A percentile compares a stretch with the other conserved stretches of the same genome.
Evolutionary conservation across 1,140 invertebrate species (phyloP).

Genomic region (Theocolax elegans): DNA sequence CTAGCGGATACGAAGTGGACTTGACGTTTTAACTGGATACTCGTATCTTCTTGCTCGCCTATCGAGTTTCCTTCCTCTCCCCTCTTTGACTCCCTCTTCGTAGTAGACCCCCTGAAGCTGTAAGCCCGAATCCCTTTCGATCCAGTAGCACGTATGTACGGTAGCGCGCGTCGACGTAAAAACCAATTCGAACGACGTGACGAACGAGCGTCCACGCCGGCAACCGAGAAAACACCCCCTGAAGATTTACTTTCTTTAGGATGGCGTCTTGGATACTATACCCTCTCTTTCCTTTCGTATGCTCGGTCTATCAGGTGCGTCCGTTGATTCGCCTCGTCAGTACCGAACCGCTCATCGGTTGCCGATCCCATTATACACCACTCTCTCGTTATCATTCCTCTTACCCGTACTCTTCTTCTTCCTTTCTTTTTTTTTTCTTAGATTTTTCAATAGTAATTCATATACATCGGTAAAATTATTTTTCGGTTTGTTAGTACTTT

Average conservation of each 20-base stretch:
- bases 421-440: no score
- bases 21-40: constrained; percentile 37
- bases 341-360: no score
- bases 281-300: background rate
- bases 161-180: constrained; percentile 44
- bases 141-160: background rate
- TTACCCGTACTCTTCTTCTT: background rate
- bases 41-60: constrained; percentile 43
- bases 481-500: no score
- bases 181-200: constrained; percentile 50
- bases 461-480: no score
- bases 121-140: no score
- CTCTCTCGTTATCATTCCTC: background rate
- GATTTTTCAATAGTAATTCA: no score
- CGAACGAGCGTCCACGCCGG: constrained; percentile 49
- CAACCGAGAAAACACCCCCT: constrained; percentile 7
- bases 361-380: no score
- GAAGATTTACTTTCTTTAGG: constrained; percentile 37
- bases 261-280: constrained; percentile 4
- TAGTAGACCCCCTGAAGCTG: no score
- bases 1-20: constrained; percentile 23
- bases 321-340: constrained; percentile 17
- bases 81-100: constrained; percentile 40
- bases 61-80: constrained; percentile 41
- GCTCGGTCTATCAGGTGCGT: constrained; percentile 10